A percentile compares a stretch with the other conserved stretches of the same genome.
Evolutionary conservation across 2,888 invertebrate genomes (phyloP).

Genomic region (Hypsopygia costalis): DNA sequence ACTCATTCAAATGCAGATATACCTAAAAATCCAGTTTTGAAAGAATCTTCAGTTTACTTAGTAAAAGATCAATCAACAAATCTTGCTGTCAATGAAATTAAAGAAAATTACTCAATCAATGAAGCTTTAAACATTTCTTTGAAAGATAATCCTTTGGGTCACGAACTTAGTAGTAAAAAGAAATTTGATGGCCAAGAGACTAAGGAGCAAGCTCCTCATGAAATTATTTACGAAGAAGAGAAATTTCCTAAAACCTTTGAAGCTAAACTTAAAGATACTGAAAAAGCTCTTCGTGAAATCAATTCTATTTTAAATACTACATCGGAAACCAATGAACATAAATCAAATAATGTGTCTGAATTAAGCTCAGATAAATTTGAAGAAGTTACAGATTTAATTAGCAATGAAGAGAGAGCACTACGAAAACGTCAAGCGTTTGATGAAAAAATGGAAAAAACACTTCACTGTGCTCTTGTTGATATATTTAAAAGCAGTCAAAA

Average conservation of each 20-base stretch:
- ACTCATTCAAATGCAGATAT: constrained; percentile 18
- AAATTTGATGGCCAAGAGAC: constrained; percentile 21
- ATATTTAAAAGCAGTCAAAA: constrained; percentile 44
- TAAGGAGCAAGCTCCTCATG: constrained; percentile 15
- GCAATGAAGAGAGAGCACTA: not conserved
- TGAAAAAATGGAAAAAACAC: constrained; percentile 49
- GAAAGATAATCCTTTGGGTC: constrained; percentile 44
- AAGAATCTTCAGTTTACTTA: constrained; percentile 49
- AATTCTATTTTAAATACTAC: constrained; percentile 40
- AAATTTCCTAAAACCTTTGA: constrained; percentile 48
- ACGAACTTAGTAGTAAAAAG: constrained; percentile 33
- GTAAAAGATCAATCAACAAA: constrained; percentile 41
- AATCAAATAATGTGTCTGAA: constrained; percentile 1
- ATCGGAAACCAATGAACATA: constrained; percentile 6
- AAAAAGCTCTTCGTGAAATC: constrained; percentile 48
- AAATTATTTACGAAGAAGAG: constrained; percentile 31
- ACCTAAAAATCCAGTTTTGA: constrained; percentile 40
- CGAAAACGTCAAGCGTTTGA: constrained; percentile 34
- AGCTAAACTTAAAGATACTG: constrained; percentile 53
- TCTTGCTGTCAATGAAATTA: constrained; percentile 48
- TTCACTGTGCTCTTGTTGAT: constrained; percentile 48
- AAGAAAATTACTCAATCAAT: constrained; percentile 59
- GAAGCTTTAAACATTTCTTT: constrained; percentile 56
- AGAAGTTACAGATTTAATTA: not conserved
- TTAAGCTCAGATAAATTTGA: not conserved